Evolutionary conservation across 2,888 invertebrate species (phyloP).

Genomic region (Clivina fossor): DNA sequence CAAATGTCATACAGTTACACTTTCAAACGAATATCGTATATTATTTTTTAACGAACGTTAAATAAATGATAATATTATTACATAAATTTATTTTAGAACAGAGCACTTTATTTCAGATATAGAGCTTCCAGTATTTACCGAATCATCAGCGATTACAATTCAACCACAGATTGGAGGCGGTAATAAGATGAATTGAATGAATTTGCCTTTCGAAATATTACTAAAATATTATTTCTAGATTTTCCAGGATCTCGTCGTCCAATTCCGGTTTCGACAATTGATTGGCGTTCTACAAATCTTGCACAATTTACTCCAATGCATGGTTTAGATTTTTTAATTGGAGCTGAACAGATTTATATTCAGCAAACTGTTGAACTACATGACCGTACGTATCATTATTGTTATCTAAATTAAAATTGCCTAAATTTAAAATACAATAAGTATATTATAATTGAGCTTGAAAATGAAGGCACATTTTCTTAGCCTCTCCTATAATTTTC

Average conservation of each 20-base stretch:
- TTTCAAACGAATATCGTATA: no score
- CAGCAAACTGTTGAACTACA: conserved; percentile 80
- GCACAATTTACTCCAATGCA: conserved; percentile 65
- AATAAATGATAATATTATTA: no score
- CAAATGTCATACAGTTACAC: no score
- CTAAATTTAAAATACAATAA: no score
- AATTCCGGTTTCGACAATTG: conserved; percentile 61
- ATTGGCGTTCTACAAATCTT: conserved; percentile 61
- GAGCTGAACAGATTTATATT: conserved; percentile 68
- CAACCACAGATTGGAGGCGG: conserved; percentile 32
- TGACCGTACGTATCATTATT: conserved; percentile 70
- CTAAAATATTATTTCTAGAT: no score
- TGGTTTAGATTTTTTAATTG: conserved; percentile 72
- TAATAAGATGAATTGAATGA: neutral
- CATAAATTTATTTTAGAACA: no score
- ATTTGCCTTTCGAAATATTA: neutral
- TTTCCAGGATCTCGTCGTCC: conserved; percentile 53
- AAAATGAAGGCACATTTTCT: no score
- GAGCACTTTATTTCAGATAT: conserved; percentile 39
- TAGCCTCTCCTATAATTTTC: no score
- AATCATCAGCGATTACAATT: conserved; percentile 33
- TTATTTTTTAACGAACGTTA: no score
- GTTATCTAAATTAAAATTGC: no score
- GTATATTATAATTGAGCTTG: no score
- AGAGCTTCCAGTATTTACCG: conserved; percentile 38